Conservation (phyloP, 2,113 vertebrate genomes). For the Mesembrinibis cayennensis region DNA sequence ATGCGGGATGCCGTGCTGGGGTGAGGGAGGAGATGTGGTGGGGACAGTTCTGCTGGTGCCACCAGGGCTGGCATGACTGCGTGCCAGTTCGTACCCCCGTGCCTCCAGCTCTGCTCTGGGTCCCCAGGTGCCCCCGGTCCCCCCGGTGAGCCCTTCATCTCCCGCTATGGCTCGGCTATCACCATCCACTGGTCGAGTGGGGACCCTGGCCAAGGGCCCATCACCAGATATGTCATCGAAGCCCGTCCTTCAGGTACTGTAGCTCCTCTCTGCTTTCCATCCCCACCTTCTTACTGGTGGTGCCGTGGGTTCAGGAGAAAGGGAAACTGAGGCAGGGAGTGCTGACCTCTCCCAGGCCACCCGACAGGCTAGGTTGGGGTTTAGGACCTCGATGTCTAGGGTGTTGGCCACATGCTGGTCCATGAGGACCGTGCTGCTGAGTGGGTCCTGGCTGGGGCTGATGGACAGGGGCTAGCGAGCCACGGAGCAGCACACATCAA, state of each 20-base stretch:
- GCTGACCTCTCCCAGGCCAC: neutral
- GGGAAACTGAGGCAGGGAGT: neutral
- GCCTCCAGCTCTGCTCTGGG: neutral
- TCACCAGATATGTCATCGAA: constrained; percentile 95
- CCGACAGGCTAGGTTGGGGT: fast-evolving
- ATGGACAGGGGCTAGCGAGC: neutral
- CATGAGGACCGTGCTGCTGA: fast-evolving
- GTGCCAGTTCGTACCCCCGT: fast-evolving
- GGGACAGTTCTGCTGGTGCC: neutral
- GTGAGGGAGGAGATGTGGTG: fast-evolving
- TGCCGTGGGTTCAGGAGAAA: neutral
- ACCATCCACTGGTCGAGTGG: constrained; percentile 96
- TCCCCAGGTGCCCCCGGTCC: constrained; percentile 90
- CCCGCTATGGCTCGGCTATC: constrained; percentile 88
- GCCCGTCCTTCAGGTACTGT: constrained; percentile 91
- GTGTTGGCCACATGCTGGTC: fast-evolving
- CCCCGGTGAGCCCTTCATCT: constrained; percentile 91
- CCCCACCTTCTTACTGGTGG: fast-evolving
- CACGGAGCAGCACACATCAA: fast-evolving
- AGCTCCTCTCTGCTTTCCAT: neutral
- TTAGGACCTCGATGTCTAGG: fast-evolving
- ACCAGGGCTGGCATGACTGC: fast-evolving
- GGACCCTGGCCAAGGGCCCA: constrained; percentile 90
- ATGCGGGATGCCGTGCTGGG: fast-evolving
- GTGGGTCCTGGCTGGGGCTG: fast-evolving